Conservation (phyloP, 2,888 invertebrate species). For the Eucera pruinosa region DNA sequence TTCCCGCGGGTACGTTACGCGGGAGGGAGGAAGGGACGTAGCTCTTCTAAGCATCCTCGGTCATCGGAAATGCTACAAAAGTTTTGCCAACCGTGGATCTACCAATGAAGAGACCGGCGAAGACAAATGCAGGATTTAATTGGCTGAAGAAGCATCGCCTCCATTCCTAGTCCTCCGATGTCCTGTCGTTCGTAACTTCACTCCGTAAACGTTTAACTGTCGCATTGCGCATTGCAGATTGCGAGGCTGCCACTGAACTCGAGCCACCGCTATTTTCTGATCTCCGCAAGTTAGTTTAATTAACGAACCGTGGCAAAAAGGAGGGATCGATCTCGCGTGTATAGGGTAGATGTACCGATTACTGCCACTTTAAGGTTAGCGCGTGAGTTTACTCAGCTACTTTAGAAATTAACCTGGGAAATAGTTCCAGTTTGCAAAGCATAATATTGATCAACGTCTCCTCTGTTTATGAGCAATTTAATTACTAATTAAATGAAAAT, state of each 20-base stretch:
- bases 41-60: conserved; percentile 20
- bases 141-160: conserved; percentile 54
- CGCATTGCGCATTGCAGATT: conserved; percentile 47
- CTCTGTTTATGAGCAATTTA: too few species aligned
- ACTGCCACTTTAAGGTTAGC: too few species aligned
- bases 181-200: background rate
- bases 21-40: conserved; percentile 19
- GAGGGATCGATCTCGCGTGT: too few species aligned
- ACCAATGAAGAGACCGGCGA: conserved; percentile 37
- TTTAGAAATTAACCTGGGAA: too few species aligned
- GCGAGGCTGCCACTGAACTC: conserved; percentile 8
- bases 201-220: conserved; percentile 1
- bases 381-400: too few species aligned
- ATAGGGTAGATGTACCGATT: too few species aligned
- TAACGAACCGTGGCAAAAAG: too few species aligned
- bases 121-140: conserved; percentile 70
- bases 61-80: conserved; percentile 45
- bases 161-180: conserved; percentile 30
- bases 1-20: conserved; percentile 54
- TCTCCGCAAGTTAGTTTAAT: background rate
- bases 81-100: conserved; percentile 49
- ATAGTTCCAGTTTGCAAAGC: too few species aligned
- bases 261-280: background rate
- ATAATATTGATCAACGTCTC: too few species aligned
- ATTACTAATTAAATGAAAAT: too few species aligned